Evolutionary conservation across 2,113 vertebrate species (phyloP).

Genomic region (Calyptommatus sinebrachiatus): DNA sequence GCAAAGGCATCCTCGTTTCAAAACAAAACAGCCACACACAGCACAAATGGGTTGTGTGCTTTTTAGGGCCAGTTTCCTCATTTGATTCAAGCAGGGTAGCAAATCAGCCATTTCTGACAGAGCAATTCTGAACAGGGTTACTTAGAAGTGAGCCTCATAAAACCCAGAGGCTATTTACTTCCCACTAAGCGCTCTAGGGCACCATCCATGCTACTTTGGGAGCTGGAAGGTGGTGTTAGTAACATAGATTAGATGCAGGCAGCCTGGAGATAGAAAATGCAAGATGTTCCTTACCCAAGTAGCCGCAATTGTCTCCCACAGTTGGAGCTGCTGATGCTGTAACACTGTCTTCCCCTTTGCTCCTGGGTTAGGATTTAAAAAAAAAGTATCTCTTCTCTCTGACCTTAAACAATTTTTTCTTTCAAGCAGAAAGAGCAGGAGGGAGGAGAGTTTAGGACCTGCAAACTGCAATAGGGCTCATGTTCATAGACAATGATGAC

Average conservation of each 20-base stretch:
- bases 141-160: too few species aligned
- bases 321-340: background rate
- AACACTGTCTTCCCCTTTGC: background rate
- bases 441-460: background rate
- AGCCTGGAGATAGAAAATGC: background rate
- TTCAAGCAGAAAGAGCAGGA: background rate
- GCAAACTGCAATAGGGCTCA: background rate
- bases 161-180: background rate
- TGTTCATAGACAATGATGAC: background rate
- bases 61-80: background rate
- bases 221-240: too few species aligned
- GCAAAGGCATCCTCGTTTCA: background rate
- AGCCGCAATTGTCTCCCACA: background rate
- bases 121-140: background rate
- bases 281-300: background rate
- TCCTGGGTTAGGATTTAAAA: background rate
- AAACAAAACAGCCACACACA: too few species aligned
- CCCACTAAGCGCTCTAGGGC: background rate
- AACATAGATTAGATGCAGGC: background rate
- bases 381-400: background rate
- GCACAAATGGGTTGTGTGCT: too few species aligned
- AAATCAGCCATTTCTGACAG: background rate
- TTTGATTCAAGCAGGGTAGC: background rate
- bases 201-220: background rate
- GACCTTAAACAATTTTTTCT: background rate